These are phyloP conservation scores for Novumbra hubbsi DNA, from an alignment of 2,797 vertebrate species.

Conservation along the genomic window DNA sequence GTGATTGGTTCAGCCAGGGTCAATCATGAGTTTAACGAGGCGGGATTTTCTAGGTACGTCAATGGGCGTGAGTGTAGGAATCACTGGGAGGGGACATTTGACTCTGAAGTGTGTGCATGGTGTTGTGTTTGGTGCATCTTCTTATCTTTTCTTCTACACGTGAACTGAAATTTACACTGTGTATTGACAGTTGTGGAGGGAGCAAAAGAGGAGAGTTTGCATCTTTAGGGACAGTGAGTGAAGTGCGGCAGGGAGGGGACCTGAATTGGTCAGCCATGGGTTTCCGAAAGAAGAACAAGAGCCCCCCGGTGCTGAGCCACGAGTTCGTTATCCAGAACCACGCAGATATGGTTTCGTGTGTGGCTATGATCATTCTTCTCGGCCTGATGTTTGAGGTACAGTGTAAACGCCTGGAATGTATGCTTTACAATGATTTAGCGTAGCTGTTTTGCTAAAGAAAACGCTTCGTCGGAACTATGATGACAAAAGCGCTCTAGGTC, in stretches of 20 bases:
- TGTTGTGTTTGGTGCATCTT: slow-evolving; percentile 58
- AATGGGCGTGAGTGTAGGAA: slow-evolving; percentile 58
- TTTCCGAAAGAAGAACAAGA: slow-evolving; percentile 79
- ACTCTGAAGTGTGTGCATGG: slow-evolving; percentile 55
- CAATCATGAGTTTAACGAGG: slow-evolving; percentile 13
- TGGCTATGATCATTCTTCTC: slow-evolving; percentile 74
- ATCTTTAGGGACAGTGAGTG: neutral
- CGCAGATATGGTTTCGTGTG: slow-evolving; percentile 71
- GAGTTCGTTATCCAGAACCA: slow-evolving; percentile 83
- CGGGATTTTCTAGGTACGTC: slow-evolving; percentile 23
- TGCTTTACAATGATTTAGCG: neutral
- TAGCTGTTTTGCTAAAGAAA: neutral
- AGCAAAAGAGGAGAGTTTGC: neutral
- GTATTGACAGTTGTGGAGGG: slow-evolving; percentile 29
- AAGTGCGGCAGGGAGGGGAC: slow-evolving; percentile 21
- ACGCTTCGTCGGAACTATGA: neutral
- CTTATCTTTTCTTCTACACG: slow-evolving; percentile 54
- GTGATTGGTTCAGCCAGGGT: slow-evolving; percentile 14
- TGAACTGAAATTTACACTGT: slow-evolving; percentile 40
- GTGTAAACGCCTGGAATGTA: slow-evolving; percentile 12
- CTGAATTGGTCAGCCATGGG: slow-evolving; percentile 64
- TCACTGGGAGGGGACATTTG: slow-evolving; percentile 44
- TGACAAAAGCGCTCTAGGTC: slow-evolving; percentile 6
- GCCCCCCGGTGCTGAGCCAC: slow-evolving; percentile 76
- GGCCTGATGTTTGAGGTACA: slow-evolving; percentile 79